Base-by-base conservation (phyloP, 2,888 invertebrate genomes). In the Epinotia nisella region DNA sequence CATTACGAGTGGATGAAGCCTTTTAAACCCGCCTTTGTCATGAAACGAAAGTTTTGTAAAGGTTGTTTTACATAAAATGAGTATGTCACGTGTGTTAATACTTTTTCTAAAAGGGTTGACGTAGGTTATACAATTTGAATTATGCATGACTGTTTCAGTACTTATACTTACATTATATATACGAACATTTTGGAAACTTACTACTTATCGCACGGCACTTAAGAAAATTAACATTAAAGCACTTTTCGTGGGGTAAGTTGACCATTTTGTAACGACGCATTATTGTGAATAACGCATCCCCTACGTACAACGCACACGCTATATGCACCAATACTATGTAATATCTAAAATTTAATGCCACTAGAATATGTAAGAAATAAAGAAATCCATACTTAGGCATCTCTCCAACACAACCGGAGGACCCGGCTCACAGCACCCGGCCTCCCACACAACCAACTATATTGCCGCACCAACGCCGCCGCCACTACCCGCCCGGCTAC, bases 101-200 rank as follows among this genome's bases (percentile, higher is more conserved):
- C 3, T 29, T 62, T 39, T 65, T 53, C 17, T 53, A 65, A 53
- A 53, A 53, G 19, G 49, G 53, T 39, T 65, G 19, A n/a, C 35
- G n/a, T 35, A 10, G 24, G 1, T 19, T 13, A 53, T 11, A 17
- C 3, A 1, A 21, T 35, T 35, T 49, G 62, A 13, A 29, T 64
- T 64, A 35, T 29, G 51, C 35, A 53, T 17, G n/a, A 62, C 29
- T 29, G 15, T 58, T 29, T 9, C 19, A 53, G 19, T 39, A 39
- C 51, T 17, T 51, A 51, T 59, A 59, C 7, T 10, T 29, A 39
- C 1, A 24, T 7, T 35, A 39, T 39, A 59, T 17, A 35, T 0
- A 17, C 19, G 60, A 17, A 60, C 41, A 60, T 60, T 60, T 21
- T 21, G 56, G 21, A 56, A 21, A 24, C 24, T 56, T 24, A 24